These are phyloP conservation scores for Ophion costatus DNA, from an alignment of 2,888 invertebrate species.

Conservation along the genomic window DNA sequence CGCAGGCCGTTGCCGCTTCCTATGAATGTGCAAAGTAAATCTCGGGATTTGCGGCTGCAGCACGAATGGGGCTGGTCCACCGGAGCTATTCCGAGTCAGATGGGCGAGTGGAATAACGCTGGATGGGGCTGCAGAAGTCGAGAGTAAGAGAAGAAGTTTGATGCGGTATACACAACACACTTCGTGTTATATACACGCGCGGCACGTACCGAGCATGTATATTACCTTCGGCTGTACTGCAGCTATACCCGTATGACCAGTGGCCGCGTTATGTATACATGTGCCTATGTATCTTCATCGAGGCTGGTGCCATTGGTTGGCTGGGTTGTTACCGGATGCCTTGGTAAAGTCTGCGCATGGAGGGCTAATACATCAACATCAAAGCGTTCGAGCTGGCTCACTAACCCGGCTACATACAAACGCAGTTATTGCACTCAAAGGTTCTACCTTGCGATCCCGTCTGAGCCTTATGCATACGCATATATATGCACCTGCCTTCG, in stretches of 20 bases:
- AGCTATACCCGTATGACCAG: constrained; percentile 31
- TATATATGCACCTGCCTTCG: constrained; percentile 17
- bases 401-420: constrained; percentile 55
- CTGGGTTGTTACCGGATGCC: constrained; percentile 55
- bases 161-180: constrained; percentile 24
- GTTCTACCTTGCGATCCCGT: constrained; percentile 67
- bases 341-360: constrained; percentile 65
- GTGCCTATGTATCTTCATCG: constrained; percentile 35
- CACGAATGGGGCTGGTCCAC: constrained; percentile 14
- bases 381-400: constrained; percentile 72
- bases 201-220: constrained; percentile 29
- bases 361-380: constrained; percentile 82
- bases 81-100: constrained; percentile 41
- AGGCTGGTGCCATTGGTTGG: constrained; percentile 41
- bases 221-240: constrained; percentile 24
- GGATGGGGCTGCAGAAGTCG: constrained; percentile 1
- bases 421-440: constrained; percentile 80
- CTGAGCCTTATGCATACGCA: constrained; percentile 47
- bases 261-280: constrained; percentile 19
- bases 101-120: constrained; percentile 22
- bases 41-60: constrained; percentile 46
- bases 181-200: constrained; percentile 11
- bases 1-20: constrained; percentile 11
- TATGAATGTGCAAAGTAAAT: constrained; percentile 46
- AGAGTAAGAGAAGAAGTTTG: constrained; percentile 31